These are phyloP conservation scores for Isurus oxyrinchus DNA, from an alignment of 2,113 vertebrate genomes.

Conservation along the genomic window DNA sequence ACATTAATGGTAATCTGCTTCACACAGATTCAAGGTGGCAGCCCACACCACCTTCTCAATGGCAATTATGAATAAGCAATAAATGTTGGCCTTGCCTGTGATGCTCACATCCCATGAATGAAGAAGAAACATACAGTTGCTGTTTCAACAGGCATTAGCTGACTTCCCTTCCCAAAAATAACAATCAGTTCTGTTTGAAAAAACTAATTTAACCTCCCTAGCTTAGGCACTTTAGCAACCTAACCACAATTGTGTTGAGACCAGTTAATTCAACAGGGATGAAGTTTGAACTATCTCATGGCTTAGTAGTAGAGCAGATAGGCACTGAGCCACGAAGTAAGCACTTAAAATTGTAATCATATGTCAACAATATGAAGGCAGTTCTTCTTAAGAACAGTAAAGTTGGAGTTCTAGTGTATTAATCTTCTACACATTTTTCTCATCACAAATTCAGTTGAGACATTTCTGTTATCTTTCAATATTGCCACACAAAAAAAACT, in stretches of 20 bases:
- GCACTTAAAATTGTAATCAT: background rate
- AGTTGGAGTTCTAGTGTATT: background rate
- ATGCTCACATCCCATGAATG: background rate
- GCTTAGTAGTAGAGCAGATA: background rate
- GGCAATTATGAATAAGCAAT: background rate
- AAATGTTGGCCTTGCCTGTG: background rate
- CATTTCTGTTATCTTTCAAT: background rate
- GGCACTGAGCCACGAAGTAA: background rate
- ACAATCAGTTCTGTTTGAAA: background rate
- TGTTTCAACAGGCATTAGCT: no score
- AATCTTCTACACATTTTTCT: background rate
- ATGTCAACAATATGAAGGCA: background rate
- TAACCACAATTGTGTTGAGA: background rate
- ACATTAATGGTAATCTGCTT: background rate
- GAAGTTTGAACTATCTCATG: background rate
- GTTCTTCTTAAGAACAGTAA: background rate
- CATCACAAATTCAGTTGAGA: background rate
- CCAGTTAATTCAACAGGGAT: background rate
- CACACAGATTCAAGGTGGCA: background rate
- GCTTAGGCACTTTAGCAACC: background rate
- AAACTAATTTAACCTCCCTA: background rate
- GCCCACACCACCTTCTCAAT: background rate
- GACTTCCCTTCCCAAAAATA: background rate
- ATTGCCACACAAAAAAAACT: no score
- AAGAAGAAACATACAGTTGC: no score